These are phyloP conservation scores for Cyrtonyx montezumae DNA, from an alignment of 2,113 vertebrate genomes.

Conservation along the genomic window DNA sequence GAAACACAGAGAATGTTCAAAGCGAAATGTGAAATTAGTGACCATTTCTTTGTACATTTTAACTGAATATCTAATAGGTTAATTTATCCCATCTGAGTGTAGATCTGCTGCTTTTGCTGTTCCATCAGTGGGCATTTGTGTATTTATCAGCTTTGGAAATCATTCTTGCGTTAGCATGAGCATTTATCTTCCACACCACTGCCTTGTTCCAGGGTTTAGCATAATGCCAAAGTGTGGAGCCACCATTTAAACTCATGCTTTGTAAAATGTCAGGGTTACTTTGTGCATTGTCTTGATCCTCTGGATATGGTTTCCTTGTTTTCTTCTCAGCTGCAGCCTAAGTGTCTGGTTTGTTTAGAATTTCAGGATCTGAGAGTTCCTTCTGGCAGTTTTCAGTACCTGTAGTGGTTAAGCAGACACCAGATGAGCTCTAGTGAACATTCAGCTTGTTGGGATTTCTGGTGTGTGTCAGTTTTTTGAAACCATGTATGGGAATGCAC, in stretches of 20 bases:
- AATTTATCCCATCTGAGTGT: neutral
- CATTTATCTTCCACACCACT: neutral
- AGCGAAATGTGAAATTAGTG: neutral
- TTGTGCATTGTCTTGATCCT: neutral
- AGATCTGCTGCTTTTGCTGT: neutral
- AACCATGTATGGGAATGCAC: neutral
- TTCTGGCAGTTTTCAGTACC: neutral
- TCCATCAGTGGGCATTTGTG: neutral
- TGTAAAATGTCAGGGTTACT: neutral
- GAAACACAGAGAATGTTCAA: neutral
- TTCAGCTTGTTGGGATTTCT: neutral
- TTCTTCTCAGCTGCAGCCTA: neutral
- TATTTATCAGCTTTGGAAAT: neutral
- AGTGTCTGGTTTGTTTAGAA: no score
- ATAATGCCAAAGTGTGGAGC: accelerated
- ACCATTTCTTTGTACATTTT: neutral
- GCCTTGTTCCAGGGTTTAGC: neutral
- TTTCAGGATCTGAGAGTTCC: neutral
- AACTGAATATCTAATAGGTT: neutral
- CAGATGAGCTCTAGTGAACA: no score
- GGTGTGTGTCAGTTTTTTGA: neutral
- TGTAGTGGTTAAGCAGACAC: neutral
- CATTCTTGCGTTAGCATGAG: neutral
- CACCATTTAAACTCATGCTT: neutral
- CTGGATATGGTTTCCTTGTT: neutral